Evolutionary conservation across 2,113 vertebrate species (phyloP).

Genomic region (Sitta europaea): DNA sequence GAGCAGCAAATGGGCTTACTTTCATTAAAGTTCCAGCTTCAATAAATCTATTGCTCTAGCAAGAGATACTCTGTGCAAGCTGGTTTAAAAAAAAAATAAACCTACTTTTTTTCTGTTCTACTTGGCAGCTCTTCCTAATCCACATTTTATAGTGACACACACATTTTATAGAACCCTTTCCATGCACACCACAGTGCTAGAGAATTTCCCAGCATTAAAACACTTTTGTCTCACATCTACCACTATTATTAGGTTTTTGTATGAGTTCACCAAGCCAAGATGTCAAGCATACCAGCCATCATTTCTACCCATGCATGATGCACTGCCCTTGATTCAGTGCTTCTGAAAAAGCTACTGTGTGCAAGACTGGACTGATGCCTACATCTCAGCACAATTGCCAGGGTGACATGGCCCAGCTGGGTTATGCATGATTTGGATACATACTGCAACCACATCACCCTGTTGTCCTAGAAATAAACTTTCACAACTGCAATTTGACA

Average conservation of each 20-base stretch:
- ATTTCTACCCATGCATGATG: not conserved
- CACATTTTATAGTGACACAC: not conserved
- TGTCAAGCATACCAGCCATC: not conserved
- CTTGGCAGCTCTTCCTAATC: not conserved
- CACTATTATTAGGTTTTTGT: not conserved
- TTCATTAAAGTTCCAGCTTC: not conserved
- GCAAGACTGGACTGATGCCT: not conserved
- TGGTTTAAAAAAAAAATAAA: not conserved
- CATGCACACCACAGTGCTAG: not conserved
- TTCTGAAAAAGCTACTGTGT: not conserved
- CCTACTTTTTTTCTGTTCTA: not conserved
- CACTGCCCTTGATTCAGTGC: not conserved
- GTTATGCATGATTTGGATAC: fast-evolving
- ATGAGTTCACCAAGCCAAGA: not conserved
- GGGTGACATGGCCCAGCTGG: not conserved
- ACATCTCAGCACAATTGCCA: not conserved
- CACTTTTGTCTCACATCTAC: not conserved
- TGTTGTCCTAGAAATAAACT: not conserved
- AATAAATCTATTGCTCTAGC: not conserved
- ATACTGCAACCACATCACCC: not conserved
- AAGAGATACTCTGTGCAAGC: not conserved
- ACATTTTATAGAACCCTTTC: not conserved
- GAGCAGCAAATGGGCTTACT: not conserved
- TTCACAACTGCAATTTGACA: not conserved
- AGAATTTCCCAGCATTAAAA: not conserved